Evolutionary conservation across 1,140 invertebrate species (phyloP), one percentile per base, ranked within the genome.

Genomic region (Philopotamus ludificatus): DNA sequence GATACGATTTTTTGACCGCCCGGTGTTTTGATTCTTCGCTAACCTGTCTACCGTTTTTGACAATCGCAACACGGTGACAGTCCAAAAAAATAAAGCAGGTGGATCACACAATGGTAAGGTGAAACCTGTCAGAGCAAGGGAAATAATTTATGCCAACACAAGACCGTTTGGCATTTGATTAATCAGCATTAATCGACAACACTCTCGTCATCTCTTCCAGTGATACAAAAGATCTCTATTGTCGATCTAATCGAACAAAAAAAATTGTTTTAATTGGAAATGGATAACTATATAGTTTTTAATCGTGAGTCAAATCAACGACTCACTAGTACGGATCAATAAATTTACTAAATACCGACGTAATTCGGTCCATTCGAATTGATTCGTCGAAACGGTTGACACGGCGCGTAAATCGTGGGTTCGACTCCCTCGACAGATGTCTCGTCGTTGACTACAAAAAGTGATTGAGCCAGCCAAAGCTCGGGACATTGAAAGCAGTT

Each of bases 21-120:
- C 65, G 65, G 58, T 66, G 65, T 45, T 63, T 50, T 54, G 51
- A 66, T 61, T 45, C 45, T 22, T 45, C 53, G 58, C 65, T 54
- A 55, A 66, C 61, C 47, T 45, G 64, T 42, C 63, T 23, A 39
- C 61, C 39, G 50, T 20, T 47, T 25, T 47, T 61, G 44, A 47
- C 44, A 16, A 47, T 47, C 10, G 15, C 44, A 4, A 8, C 18
- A 16, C 18, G 4, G 44, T 47, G 18, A 16, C 15, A 47, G n/a
- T n/a, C n/a, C n/a, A n/a, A n/a, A n/a, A n/a, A n/a, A n/a, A n/a
- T n/a, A n/a, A n/a, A n/a, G n/a, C 21, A 3, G 16, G n/a, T 12
- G 53, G 1, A 1, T 16, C 25, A 20, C 53, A 55, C 34, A 58
- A 42, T 42, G 22, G 23, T 23, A 34, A 58, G 54, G 54, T 58